phyloP scores from a whole-genome alignment of 30 jellyfish, hydroid and myxozoan species.

The Cassiopea andromeda region DNA sequence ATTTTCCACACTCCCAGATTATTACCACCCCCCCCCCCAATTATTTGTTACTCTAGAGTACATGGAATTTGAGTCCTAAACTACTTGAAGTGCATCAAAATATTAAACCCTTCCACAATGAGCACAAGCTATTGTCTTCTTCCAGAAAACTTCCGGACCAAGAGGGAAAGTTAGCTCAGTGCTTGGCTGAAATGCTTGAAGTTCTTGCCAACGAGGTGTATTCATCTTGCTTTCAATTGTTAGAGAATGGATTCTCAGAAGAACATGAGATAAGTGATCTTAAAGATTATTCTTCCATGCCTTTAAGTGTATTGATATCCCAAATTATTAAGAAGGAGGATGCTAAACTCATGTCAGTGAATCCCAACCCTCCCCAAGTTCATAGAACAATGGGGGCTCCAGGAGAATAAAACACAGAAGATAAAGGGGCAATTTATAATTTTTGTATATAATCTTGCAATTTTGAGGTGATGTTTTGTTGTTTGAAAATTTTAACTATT shows the following conservation, averaged over 20 bases:
- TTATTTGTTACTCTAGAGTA: no score
- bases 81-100: neutral
- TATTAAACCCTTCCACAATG: neutral
- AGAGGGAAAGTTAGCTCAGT: constrained; percentile 26
- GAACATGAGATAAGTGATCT: neutral
- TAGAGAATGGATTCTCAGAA: neutral
- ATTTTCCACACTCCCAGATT: no score
- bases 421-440: neutral
- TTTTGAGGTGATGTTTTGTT: no score
- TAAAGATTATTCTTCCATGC: neutral
- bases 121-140: neutral
- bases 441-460: no score
- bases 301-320: neutral
- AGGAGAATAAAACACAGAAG: neutral
- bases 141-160: constrained; percentile 60
- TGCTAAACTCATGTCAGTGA: neutral
- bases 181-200: constrained; percentile 20
- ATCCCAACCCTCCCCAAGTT: neutral
- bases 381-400: neutral
- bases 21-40: no score
- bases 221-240: neutral
- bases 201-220: constrained; percentile 24
- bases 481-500: no score
- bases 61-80: no score
- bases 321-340: neutral